phyloP scores from a whole-genome alignment of 2,797 vertebrate genomes.

The Acanthurus leucopareius region DNA sequence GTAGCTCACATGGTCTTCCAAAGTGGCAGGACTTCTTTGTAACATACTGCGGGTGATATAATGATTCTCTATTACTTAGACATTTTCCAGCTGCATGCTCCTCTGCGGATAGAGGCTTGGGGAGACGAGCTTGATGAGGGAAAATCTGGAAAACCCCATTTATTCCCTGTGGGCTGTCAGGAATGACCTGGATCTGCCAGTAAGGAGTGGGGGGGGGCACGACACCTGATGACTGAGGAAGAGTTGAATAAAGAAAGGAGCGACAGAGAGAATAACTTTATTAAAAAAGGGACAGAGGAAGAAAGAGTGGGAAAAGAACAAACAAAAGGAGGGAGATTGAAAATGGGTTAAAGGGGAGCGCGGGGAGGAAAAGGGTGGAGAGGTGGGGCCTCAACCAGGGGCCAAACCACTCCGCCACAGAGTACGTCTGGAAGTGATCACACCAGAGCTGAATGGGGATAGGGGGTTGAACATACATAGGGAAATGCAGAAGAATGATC shows the following conservation, averaged over 20 bases:
- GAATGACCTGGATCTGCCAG: conserved; percentile 81
- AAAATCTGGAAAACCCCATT: conserved; percentile 80
- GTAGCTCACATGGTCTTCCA: background rate
- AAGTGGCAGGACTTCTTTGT: background rate
- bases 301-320: conserved; percentile 5
- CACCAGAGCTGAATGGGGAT: conserved; percentile 43
- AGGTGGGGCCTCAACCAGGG: conserved; percentile 55
- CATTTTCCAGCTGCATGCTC: conserved; percentile 51
- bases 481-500: conserved; percentile 53
- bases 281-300: background rate
- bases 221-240: conserved; percentile 51
- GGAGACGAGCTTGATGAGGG: conserved; percentile 39
- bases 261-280: conserved; percentile 24
- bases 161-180: conserved; percentile 74
- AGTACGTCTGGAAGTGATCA: conserved; percentile 79
- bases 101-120: conserved; percentile 7
- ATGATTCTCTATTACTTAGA: conserved; percentile 33
- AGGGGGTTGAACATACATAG: conserved; percentile 29
- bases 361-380: conserved; percentile 35
- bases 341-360: conserved; percentile 32
- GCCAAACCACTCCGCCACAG: conserved; percentile 55
- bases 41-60: conserved; percentile 9
- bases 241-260: background rate
- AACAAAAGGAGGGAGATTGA: conserved; percentile 45
- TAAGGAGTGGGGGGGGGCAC: conserved; percentile 64